Evolutionary conservation across 2,113 vertebrate genomes (phyloP), one percentile per base, ranked within the genome.

Genomic region (Vidua chalybeata): DNA sequence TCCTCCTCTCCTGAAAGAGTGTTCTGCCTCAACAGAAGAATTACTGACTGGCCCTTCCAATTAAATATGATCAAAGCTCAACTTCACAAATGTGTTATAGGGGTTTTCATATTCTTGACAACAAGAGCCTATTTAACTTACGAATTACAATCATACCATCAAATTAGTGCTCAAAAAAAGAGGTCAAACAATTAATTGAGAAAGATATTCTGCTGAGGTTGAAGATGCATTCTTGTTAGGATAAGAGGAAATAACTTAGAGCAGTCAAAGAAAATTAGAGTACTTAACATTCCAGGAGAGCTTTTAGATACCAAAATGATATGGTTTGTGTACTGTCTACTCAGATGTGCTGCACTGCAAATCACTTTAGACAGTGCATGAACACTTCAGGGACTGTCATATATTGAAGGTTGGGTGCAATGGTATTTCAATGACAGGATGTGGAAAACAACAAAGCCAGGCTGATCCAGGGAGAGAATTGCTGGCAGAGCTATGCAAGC

Each of bases 281-380:
- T 82, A 69, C 39, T 95, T 85, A 66, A 62, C 63, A 80, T 90
- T 94, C 67, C 74, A 83, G 46, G 51, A 87, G 66, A 87, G 74
- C 54, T 88, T 94, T 85, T 20, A 74, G 59, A 77, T 67, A 80
- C 33, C 72, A 73, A 90, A 94, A 88, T 80, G 18, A 75, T 61
- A 90, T 0, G 30, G 82, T 83, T 73, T 80, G 55, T 30, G 51
- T 14, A 23, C 37, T 11, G 19, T 19, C 67, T 54, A 35, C 63
- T 76, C 67, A 76, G 74, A 58, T 2, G 14, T 18, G 58, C 27
- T 28, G 63, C 49, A 7, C 67, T 80, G 59, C 39, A 45, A 76
- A 86, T 74, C 67, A 41, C 75, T 77, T 91, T 6, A 63, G 69
- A 63, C 58, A 68, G 33, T 2, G 19, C 30, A 45, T 0, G 7